phyloP scores from a whole-genome alignment of 2,797 vertebrate genomes.

The Nyctalus aviator region DNA sequence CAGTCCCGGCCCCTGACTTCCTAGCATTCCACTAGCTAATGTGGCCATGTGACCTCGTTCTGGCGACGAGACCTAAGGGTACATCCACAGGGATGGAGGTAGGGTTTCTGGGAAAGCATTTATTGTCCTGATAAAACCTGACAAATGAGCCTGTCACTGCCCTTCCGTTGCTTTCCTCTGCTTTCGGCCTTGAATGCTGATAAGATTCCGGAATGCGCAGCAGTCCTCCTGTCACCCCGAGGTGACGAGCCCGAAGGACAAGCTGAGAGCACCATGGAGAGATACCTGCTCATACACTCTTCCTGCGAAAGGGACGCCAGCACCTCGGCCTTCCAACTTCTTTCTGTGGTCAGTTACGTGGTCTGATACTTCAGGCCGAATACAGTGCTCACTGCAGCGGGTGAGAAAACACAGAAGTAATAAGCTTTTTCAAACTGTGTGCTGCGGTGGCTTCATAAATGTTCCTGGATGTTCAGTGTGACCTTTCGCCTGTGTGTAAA shows the following conservation, averaged over 20 bases:
- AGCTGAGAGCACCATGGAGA: neutral
- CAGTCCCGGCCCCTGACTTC: neutral
- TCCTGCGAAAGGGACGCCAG: neutral
- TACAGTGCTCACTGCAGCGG: neutral
- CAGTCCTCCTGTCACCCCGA: neutral
- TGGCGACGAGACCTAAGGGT: neutral
- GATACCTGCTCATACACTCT: neutral
- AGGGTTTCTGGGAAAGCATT: neutral
- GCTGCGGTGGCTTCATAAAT: neutral
- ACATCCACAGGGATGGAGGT: neutral
- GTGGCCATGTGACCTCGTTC: neutral
- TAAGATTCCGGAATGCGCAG: neutral
- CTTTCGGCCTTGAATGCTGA: conserved; percentile 2
- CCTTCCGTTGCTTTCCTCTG: neutral
- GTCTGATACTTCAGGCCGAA: neutral
- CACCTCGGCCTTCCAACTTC: neutral
- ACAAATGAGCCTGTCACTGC: neutral
- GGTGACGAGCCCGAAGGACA: neutral
- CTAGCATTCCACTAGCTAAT: neutral
- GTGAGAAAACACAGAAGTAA: neutral
- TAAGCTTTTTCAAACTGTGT: neutral
- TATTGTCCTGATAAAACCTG: neutral
- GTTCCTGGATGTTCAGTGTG: neutral
- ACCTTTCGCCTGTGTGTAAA: conserved; percentile 52
- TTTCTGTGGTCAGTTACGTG: neutral